These are phyloP conservation scores for Orcinus orca DNA, from an alignment of 2,113 vertebrate genomes.

Conservation along the genomic window DNA sequence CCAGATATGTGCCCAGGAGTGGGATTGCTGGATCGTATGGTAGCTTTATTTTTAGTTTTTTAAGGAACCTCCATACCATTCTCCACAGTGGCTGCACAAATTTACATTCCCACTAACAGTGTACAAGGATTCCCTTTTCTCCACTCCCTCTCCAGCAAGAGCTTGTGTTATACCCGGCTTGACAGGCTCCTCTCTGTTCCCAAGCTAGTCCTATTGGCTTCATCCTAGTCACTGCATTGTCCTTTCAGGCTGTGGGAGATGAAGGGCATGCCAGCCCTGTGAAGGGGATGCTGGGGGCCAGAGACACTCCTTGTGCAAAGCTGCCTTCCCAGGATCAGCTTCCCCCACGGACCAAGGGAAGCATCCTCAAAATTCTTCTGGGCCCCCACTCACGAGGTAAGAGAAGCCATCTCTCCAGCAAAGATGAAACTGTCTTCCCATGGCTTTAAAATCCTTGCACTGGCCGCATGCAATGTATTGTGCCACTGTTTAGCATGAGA, in stretches of 20 bases:
- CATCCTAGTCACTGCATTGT: not conserved
- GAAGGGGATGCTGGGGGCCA: not conserved
- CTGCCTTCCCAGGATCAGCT: not conserved
- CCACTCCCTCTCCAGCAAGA: too few species aligned
- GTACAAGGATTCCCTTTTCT: too few species aligned
- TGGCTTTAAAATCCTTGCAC: not conserved
- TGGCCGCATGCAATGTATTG: not conserved
- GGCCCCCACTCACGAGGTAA: not conserved
- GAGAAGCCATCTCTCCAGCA: not conserved
- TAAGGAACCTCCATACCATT: too few species aligned
- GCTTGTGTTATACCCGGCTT: not conserved
- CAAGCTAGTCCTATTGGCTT: not conserved
- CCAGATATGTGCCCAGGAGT: too few species aligned
- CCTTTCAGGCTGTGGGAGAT: not conserved
- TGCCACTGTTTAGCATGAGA: not conserved
- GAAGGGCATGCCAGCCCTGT: not conserved
- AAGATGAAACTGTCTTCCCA: not conserved
- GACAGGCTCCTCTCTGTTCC: not conserved
- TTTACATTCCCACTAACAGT: too few species aligned
- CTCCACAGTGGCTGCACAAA: too few species aligned
- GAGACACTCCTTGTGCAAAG: not conserved
- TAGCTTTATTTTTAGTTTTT: too few species aligned
- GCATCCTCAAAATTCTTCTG: not conserved
- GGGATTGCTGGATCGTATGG: too few species aligned
- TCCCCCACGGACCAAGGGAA: not conserved